Conservation (phyloP, 1,140 invertebrate genomes). For the Megalonaias nervosa region DNA sequence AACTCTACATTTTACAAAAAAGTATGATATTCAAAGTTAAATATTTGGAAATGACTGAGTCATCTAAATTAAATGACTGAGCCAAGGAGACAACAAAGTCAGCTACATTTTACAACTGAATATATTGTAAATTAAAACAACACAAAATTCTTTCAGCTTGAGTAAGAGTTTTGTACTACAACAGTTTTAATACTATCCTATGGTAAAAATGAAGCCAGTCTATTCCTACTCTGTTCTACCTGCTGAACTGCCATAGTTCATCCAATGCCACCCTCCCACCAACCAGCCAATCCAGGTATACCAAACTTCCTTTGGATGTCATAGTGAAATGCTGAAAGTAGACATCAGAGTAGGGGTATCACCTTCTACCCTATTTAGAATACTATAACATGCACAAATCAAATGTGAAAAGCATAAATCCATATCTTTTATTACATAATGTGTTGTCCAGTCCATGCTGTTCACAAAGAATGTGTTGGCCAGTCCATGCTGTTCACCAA, state of each 20-base stretch:
- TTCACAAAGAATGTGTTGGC: too few species aligned
- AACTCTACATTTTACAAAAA: too few species aligned
- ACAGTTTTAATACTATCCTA: neutral
- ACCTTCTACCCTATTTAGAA: too few species aligned
- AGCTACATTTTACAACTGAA: neutral
- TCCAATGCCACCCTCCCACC: slow-evolving; percentile 49
- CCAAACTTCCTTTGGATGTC: slow-evolving; percentile 41
- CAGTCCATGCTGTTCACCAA: too few species aligned
- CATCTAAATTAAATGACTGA: neutral
- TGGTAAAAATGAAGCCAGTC: neutral
- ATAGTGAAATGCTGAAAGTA: slow-evolving; percentile 44
- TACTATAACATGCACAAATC: too few species aligned
- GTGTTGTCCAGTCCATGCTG: too few species aligned
- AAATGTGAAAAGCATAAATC: too few species aligned
- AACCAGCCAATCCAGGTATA: slow-evolving; percentile 52
- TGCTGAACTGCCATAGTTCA: slow-evolving; percentile 52
- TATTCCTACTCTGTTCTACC: slow-evolving; percentile 25
- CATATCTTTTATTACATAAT: too few species aligned
- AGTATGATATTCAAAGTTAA: too few species aligned
- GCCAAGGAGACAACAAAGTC: neutral
- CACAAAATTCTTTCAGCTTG: neutral
- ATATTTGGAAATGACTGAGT: neutral
- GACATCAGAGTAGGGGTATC: too few species aligned
- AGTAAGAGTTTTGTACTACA: neutral
- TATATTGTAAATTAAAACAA: neutral